A percentile compares a stretch with the other conserved stretches of the same genome.
Evolutionary conservation across 2,113 vertebrate genomes (phyloP).

Genomic region (Acrocephalus arundinaceus): DNA sequence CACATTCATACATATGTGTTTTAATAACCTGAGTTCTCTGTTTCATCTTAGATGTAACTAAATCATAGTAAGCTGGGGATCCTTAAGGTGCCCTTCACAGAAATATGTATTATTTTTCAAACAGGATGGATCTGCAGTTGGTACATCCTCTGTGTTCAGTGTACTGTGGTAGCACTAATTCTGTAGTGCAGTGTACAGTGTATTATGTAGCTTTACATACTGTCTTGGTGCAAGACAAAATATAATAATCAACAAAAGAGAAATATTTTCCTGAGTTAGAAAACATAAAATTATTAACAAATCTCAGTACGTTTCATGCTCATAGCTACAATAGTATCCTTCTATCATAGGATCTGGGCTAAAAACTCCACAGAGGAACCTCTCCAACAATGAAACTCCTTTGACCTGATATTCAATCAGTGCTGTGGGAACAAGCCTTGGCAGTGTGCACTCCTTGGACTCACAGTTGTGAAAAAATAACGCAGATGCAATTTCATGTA

Average conservation of each 20-base stretch:
- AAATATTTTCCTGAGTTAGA: background rate
- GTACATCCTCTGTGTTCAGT: background rate
- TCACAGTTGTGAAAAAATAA: slow-evolving; percentile 36
- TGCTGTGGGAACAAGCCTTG: slow-evolving; percentile 29
- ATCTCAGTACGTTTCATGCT: background rate
- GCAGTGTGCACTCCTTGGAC: slow-evolving; percentile 1
- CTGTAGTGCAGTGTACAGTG: background rate
- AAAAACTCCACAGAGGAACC: slow-evolving; percentile 62
- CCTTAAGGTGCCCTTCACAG: background rate
- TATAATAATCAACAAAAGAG: background rate
- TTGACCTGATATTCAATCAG: slow-evolving; percentile 46
- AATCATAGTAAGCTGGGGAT: background rate
- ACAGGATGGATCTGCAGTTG: background rate
- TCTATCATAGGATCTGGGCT: background rate
- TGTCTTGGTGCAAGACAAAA: background rate
- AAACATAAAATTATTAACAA: background rate
- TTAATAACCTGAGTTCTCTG: background rate
- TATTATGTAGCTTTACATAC: background rate
- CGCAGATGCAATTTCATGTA: background rate
- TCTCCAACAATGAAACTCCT: slow-evolving; percentile 65
- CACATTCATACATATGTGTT: background rate
- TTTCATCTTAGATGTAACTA: background rate
- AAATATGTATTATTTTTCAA: background rate
- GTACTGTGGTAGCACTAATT: background rate
- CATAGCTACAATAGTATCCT: background rate